phyloP scores from a whole-genome alignment of 1,140 invertebrate species.

The Drosophila pectinifera region DNA sequence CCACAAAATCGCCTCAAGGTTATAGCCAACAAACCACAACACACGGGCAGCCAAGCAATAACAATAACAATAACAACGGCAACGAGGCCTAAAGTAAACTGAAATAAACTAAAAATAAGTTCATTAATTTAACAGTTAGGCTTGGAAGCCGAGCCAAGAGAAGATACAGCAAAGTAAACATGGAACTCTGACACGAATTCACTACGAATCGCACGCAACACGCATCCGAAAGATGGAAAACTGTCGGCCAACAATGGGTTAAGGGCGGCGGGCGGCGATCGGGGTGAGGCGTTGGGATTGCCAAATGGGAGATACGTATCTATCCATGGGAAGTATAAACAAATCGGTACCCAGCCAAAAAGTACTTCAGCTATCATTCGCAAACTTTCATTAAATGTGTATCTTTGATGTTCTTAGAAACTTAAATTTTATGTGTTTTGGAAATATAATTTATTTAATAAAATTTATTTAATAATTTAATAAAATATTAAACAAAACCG shows the following conservation, averaged over 20 bases:
- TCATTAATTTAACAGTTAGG: slow-evolving; percentile 71
- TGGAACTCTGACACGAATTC: slow-evolving; percentile 53
- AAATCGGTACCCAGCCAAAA: background rate
- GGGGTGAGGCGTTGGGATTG: slow-evolving; percentile 3
- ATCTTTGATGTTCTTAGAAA: background rate
- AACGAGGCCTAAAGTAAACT: slow-evolving; percentile 46
- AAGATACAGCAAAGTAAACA: slow-evolving; percentile 44
- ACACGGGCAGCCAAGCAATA: slow-evolving; percentile 32
- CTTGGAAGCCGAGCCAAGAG: slow-evolving; percentile 31
- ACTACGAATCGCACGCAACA: slow-evolving; percentile 49
- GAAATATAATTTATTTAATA: no score
- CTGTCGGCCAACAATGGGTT: slow-evolving; percentile 21
- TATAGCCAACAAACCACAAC: slow-evolving; percentile 54
- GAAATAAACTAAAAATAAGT: slow-evolving; percentile 56
- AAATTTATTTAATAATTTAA: no score
- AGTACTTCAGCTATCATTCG: no score
- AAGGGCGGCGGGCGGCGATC: slow-evolving; percentile 2
- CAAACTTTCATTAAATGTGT: no score
- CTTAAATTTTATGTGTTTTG: background rate
- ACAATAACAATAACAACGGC: slow-evolving; percentile 30
- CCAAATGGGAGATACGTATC: slow-evolving; percentile 1
- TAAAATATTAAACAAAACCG: no score
- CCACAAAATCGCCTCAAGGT: slow-evolving; percentile 66
- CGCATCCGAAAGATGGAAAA: slow-evolving; percentile 45
- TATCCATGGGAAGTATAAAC: background rate